Evolutionary conservation across 2,113 vertebrate species (phyloP).

Genomic region (Hirundichthys speculiger): DNA sequence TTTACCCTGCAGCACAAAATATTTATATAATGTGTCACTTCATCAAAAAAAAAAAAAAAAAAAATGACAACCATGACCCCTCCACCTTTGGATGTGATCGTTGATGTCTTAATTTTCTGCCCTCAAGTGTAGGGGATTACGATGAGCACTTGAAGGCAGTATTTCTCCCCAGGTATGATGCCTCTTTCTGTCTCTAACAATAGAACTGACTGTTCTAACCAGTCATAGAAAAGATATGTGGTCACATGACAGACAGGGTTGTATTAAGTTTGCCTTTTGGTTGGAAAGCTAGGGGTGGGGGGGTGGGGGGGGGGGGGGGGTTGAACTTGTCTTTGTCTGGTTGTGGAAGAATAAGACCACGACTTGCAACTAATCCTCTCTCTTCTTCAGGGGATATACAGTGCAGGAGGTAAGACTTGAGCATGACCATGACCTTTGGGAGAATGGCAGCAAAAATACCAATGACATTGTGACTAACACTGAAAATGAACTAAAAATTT

Average conservation of each 20-base stretch:
- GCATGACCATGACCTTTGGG: constrained; percentile 6
- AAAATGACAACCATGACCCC: too few relatives aligned
- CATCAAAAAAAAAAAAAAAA: too few relatives aligned
- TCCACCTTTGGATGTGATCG: too few relatives aligned
- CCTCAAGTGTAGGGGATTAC: background rate
- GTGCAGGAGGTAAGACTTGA: constrained; percentile 49
- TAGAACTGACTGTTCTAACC: constrained; percentile 60
- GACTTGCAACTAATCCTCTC: constrained; percentile 32
- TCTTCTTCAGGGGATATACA: constrained; percentile 36
- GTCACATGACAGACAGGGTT: constrained; percentile 59
- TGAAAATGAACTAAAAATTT: background rate
- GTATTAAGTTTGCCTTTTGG: constrained; percentile 63
- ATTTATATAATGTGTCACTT: too few relatives aligned
- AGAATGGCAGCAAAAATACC: constrained; percentile 4
- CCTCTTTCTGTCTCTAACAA: constrained; percentile 70
- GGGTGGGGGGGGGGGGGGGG: constrained; percentile 17
- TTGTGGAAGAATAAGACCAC: constrained; percentile 56
- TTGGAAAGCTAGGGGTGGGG: background rate
- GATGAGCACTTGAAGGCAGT: constrained; percentile 40
- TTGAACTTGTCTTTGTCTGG: constrained; percentile 60
- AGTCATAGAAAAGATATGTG: constrained; percentile 55
- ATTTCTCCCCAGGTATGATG: constrained; percentile 56
- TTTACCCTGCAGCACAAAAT: too few relatives aligned
- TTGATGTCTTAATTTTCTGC: too few relatives aligned
- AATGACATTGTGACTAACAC: background rate